These are phyloP conservation scores for Muntiacus reevesi DNA, from an alignment of 2,113 vertebrate species.

Conservation along the genomic window DNA sequence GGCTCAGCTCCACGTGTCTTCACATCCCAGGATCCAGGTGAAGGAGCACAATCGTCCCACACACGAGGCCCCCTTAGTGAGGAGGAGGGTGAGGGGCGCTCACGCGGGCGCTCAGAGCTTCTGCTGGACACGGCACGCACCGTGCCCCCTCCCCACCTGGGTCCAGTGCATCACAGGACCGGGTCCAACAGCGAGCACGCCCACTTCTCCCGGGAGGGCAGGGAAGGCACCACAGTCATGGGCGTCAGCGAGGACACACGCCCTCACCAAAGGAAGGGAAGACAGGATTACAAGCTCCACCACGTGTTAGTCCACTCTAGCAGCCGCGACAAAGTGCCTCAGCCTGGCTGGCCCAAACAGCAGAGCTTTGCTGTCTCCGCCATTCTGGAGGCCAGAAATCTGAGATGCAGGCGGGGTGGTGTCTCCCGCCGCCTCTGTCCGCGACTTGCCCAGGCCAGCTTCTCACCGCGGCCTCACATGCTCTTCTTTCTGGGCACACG, in stretches of 20 bases:
- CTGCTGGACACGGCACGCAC: background rate
- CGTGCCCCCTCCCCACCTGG: background rate
- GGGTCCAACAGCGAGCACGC: background rate
- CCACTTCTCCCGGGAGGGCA: background rate
- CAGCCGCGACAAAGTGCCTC: rapidly evolving
- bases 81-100: background rate
- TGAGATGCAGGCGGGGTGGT: background rate
- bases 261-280: background rate
- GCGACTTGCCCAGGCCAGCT: background rate
- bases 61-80: background rate
- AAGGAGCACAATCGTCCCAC: background rate
- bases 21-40: too few relatives aligned
- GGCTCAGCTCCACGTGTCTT: background rate
- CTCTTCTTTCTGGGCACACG: background rate
- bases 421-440: background rate
- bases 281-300: background rate
- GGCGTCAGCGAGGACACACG: background rate
- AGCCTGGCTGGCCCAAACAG: background rate
- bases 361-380: background rate
- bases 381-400: background rate
- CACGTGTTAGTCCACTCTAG: background rate
- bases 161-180: background rate
- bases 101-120: background rate
- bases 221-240: background rate
- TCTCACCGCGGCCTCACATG: background rate